phyloP scores from a whole-genome alignment of 1,140 invertebrate genomes.

The Cydia strobilella region DNA sequence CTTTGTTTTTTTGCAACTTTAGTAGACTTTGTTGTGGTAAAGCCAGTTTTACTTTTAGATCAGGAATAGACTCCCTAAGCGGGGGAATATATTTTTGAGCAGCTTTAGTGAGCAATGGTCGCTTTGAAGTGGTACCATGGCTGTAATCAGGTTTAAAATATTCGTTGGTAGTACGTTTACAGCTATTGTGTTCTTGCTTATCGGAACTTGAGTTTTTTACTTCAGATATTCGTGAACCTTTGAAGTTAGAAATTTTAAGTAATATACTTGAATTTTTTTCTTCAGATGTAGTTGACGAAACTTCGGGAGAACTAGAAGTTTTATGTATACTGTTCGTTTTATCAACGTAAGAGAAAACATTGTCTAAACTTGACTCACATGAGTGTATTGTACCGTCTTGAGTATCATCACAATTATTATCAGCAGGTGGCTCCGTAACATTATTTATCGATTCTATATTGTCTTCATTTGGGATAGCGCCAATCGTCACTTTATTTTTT shows the following conservation, averaged over 20 bases:
- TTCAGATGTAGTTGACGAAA: constrained; percentile 75
- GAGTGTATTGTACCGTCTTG: constrained; percentile 46
- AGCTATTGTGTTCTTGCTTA: constrained; percentile 47
- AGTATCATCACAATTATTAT: constrained; percentile 32
- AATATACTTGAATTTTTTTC: constrained; percentile 64
- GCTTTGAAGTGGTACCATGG: constrained; percentile 45
- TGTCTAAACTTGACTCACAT: constrained; percentile 55
- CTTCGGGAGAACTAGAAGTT: constrained; percentile 67
- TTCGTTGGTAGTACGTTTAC: constrained; percentile 60
- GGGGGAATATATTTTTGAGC: constrained; percentile 79
- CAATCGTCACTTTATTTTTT: not conserved
- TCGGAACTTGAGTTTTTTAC: constrained; percentile 50
- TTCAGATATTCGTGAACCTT: constrained; percentile 63
- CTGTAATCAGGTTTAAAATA: constrained; percentile 48
- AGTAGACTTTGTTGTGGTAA: constrained; percentile 72
- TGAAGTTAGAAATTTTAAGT: constrained; percentile 69
- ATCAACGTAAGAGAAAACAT: constrained; percentile 45
- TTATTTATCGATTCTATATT: constrained; percentile 31
- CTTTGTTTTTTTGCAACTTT: constrained; percentile 70
- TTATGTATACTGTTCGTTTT: constrained; percentile 46
- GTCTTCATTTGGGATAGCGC: not conserved
- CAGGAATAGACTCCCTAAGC: constrained; percentile 58
- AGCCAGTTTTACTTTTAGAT: constrained; percentile 72
- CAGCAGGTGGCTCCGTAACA: not conserved
- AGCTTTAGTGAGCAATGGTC: constrained; percentile 72